A percentile compares a stretch with the other conserved stretches of the same genome.
These are phyloP conservation scores for Zootoca vivipara DNA, from an alignment of 2,113 vertebrate species.

Conservation along the genomic window DNA sequence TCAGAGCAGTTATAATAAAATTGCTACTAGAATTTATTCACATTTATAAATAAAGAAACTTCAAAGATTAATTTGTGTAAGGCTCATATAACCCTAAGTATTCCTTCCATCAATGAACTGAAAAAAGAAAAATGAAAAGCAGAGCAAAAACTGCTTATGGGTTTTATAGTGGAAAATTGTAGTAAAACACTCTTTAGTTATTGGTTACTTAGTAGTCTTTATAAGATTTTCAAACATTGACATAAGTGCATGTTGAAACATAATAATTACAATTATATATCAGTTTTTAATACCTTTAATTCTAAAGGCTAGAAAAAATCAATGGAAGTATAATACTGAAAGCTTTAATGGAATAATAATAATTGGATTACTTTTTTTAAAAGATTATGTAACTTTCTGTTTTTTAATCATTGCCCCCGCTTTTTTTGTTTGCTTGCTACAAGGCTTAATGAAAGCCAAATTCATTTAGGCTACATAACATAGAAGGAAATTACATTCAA, in stretches of 20 bases:
- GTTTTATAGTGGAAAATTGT: not conserved
- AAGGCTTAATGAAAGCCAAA: not conserved
- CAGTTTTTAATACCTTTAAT: not conserved
- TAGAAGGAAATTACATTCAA: not conserved
- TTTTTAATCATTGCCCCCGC: not conserved
- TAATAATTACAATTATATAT: not conserved
- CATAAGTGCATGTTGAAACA: not conserved
- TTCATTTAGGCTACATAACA: not conserved
- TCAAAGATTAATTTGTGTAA: not conserved
- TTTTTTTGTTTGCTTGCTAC: not conserved
- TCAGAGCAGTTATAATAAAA: not conserved
- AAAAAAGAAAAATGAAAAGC: not conserved
- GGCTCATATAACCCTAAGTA: not conserved
- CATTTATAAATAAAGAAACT: constrained; percentile 1
- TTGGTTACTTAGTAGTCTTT: not conserved
- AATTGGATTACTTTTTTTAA: not conserved
- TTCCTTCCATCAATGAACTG: not conserved
- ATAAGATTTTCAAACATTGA: constrained; percentile 6
- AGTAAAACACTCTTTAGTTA: not conserved
- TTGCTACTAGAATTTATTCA: not conserved
- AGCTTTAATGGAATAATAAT: constrained; percentile 6
- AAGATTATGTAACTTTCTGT: not conserved
- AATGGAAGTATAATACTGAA: constrained; percentile 15
- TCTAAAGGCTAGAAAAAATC: constrained; percentile 24
- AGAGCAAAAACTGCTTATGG: not conserved